Conservation (phyloP, 2,888 invertebrate species). For the Hirtodrosophila trivittata region DNA sequence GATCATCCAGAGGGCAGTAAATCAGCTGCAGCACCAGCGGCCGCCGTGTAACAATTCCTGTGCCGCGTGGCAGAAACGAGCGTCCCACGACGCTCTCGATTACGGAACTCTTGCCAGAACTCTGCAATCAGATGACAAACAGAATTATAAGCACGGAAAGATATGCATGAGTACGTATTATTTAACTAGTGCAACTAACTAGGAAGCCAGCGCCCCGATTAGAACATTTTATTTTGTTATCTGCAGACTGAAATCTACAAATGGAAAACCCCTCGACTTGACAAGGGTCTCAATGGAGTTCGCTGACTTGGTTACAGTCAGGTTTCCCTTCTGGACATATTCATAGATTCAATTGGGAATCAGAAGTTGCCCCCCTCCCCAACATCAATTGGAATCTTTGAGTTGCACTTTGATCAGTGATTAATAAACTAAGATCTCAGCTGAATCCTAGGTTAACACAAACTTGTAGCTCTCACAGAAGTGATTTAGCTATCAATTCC, state of each 20-base stretch:
- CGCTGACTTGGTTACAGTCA: neutral
- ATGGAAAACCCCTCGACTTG: conserved; percentile 12
- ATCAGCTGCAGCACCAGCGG: conserved; percentile 97
- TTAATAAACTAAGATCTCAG: too few species aligned
- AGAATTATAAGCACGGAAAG: neutral
- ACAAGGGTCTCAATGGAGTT: neutral
- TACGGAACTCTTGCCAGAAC: conserved; percentile 99
- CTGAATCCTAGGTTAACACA: too few species aligned
- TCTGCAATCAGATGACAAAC: conserved; percentile 86
- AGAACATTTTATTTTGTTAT: conserved; percentile 17
- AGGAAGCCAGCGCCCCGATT: conserved; percentile 19
- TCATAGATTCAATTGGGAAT: too few species aligned
- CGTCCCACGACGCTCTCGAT: conserved; percentile 98
- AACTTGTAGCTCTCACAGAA: too few species aligned
- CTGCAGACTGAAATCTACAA: conserved; percentile 29
- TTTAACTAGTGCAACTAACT: conserved; percentile 20
- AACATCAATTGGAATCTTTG: too few species aligned
- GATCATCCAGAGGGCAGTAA: conserved; percentile 95
- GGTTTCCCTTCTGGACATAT: neutral
- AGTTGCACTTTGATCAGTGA: too few species aligned
- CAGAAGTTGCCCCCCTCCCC: too few species aligned
- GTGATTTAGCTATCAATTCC: too few species aligned
- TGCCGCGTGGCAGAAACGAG: conserved; percentile 98
- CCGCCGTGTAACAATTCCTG: conserved; percentile 98
- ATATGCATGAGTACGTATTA: neutral